Evolutionary conservation across 2,797 vertebrate species (phyloP).

Genomic region (Sebastes minor): DNA sequence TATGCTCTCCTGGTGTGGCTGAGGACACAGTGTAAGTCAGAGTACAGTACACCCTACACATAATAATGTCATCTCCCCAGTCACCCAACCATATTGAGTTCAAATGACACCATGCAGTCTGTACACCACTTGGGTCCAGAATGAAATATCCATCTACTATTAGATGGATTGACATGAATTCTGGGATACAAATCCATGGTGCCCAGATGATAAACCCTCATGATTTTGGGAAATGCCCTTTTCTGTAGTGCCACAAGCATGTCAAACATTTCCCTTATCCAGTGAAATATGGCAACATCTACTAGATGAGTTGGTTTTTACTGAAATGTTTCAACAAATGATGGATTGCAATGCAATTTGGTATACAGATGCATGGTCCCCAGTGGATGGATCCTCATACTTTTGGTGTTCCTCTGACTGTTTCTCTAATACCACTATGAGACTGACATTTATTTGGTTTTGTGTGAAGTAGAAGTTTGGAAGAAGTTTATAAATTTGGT

Average conservation of each 20-base stretch:
- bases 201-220: no score
- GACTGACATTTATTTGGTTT: background rate
- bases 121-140: background rate
- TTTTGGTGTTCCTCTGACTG: background rate
- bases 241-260: no score
- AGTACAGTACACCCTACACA: no score
- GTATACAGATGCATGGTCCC: background rate
- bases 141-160: background rate
- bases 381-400: background rate
- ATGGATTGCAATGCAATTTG: background rate
- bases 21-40: no score
- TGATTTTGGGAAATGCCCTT: no score
- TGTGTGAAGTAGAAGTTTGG: background rate
- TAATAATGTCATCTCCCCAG: no score
- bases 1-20: no score
- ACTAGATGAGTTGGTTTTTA: no score
- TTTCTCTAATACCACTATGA: background rate
- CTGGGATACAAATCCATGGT: no score
- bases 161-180: background rate
- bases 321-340: background rate
- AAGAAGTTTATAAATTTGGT: background rate
- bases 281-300: no score
- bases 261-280: no score
- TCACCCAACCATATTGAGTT: no score
- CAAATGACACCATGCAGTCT: background rate